Base-by-base conservation (phyloP, 2,797 vertebrate genomes). In the Rousettus madagascariensis region DNA sequence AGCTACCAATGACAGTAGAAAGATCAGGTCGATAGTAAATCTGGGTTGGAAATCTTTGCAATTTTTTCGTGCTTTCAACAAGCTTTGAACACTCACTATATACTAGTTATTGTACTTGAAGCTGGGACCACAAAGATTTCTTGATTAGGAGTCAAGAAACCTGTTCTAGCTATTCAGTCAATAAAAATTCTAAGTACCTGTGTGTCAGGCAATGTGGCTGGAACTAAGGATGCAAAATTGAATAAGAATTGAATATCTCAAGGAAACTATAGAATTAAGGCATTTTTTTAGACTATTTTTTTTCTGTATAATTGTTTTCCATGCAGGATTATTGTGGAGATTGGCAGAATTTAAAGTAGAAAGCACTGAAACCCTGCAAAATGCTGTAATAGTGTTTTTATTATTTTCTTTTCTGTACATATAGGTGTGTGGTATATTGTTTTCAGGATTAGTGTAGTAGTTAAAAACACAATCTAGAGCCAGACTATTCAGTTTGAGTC, bases 321-420 rank as follows among this genome's bases (percentile, higher is more conserved):
- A 36, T 30, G 59, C 49, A 74, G n/a, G 19, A 72, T 95, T 78
- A 57, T 82, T 89, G 38, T 83, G 55, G 92, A 86, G 36, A 80
- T 53, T 84, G 77, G 36, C 46, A 88, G 36, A 95, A 92, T 92
- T 96, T 86, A 93, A 93, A 90, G 57, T 93, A 75, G 66, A 88
- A 85, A 91, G n/a, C 26, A 20, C 51, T 72, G 22, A 43, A 77
- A 74, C 49, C 74, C 17, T 88, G 13, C 1, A 83, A 33, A 33
- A 74, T 90, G 13, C 68, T 75, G n/a, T 36, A 75, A 2, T 69
- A 79, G 33, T 85, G 41, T 86, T 94, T 90, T 63, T 88, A 55
- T 65, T 74, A 15, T 51, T 59, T 66, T 84, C 15, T 61, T 95
- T 88, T 41, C 59, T 77, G 20, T 86, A 7, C n/a, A 68, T 83